phyloP scores from a whole-genome alignment of 2,888 invertebrate genomes.

The Bombylius major region DNA sequence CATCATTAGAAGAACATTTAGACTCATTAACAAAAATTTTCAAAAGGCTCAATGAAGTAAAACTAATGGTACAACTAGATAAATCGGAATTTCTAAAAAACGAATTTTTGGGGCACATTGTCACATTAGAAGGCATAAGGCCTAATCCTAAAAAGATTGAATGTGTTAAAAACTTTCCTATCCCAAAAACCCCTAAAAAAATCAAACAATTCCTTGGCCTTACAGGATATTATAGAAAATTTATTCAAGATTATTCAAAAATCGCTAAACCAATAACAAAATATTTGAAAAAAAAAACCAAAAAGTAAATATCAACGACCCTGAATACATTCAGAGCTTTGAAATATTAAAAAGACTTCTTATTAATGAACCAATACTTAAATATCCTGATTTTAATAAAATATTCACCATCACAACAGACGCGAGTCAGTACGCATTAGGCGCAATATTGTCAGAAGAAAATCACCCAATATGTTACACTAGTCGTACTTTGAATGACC shows the following conservation, averaged over 20 bases:
- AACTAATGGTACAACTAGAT: conserved; percentile 14
- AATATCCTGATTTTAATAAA: conserved; percentile 13
- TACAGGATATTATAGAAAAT: conserved; percentile 11
- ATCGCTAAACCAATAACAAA: conserved; percentile 1
- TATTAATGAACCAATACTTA: conserved; percentile 3
- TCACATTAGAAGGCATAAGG: conserved; percentile 16
- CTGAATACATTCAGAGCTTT: conserved; percentile 2
- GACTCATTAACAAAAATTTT: conserved; percentile 10
- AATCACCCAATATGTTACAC: conserved; percentile 21
- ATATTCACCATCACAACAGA: conserved; percentile 22
- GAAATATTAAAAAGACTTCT: conserved; percentile 2
- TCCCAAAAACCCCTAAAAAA: conserved; percentile 13
- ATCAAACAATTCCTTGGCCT: conserved; percentile 11
- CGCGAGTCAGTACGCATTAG: conserved; percentile 19
- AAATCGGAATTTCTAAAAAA: conserved; percentile 14
- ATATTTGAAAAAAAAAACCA: conserved; percentile 9
- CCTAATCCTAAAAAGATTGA: conserved; percentile 16
- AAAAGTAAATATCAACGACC: conserved; percentile 4
- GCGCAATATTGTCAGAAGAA: conserved; percentile 19
- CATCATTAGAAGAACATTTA: conserved; percentile 13
- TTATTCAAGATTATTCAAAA: conserved; percentile 29
- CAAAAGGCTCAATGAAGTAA: conserved; percentile 5
- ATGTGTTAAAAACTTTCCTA: conserved; percentile 12
- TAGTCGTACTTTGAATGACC: conserved; percentile 18
- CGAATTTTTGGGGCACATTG: conserved; percentile 19